These are phyloP conservation scores for Girardinus metallicus DNA, from an alignment of 2,797 vertebrate genomes.

Conservation along the genomic window DNA sequence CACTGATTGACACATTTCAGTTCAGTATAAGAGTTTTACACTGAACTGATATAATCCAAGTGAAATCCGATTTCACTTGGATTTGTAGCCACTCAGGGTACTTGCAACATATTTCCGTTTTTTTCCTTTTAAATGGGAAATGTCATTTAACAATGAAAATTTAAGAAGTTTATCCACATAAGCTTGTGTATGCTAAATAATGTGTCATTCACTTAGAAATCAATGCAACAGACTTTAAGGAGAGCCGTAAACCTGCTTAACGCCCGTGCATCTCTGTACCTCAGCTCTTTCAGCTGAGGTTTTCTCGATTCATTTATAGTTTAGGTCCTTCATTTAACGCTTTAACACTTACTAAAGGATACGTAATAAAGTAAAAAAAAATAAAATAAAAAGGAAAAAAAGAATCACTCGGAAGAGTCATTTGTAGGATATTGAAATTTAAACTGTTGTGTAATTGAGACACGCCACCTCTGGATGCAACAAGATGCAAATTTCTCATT, in stretches of 20 bases:
- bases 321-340: not conserved
- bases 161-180: not conserved
- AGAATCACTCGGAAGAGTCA: not conserved
- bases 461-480: conserved; percentile 10
- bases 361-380: not conserved
- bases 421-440: not conserved
- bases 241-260: not conserved
- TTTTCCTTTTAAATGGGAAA: not conserved
- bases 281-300: not conserved
- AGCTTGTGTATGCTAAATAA: not conserved
- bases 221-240: not conserved
- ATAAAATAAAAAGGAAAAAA: not conserved
- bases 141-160: not conserved
- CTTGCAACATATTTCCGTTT: not conserved
- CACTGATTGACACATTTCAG: not conserved
- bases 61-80: not conserved
- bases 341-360: not conserved
- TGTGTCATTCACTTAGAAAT: not conserved
- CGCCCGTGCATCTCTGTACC: not conserved
- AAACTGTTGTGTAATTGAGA: conserved; percentile 7
- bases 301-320: not conserved
- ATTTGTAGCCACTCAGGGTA: not conserved
- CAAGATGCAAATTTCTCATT: conserved; percentile 42
- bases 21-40: not conserved
- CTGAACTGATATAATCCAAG: no score